Conservation (phyloP, 2,797 vertebrate genomes). For the Thunnus albacares region DNA sequence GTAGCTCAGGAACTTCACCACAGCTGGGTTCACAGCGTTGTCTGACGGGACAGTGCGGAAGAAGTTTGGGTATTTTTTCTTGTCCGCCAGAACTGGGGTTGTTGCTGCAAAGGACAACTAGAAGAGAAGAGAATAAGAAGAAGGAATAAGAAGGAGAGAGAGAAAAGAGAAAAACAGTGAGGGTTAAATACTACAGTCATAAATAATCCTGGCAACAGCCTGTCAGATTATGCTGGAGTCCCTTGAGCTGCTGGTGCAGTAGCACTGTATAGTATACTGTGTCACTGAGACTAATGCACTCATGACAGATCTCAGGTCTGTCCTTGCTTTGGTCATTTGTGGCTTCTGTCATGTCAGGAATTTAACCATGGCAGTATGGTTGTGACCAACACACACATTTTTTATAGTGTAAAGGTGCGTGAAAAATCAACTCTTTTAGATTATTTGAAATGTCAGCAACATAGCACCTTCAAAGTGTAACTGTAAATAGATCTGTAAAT, state of each 20-base stretch:
- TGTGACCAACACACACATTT: slow-evolving; percentile 16
- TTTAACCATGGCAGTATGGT: slow-evolving; percentile 11
- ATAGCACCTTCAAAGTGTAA: slow-evolving; percentile 47
- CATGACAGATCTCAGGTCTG: slow-evolving; percentile 19
- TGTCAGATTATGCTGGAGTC: slow-evolving; percentile 8
- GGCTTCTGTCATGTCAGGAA: slow-evolving; percentile 21
- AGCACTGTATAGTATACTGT: neutral
- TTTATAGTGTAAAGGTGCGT: slow-evolving; percentile 14
- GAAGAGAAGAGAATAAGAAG: slow-evolving; percentile 23
- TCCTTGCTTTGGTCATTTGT: slow-evolving; percentile 10
- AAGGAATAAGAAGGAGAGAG: slow-evolving; percentile 25
- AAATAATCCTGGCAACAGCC: slow-evolving; percentile 12
- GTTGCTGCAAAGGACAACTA: slow-evolving; percentile 99
- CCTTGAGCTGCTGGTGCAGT: slow-evolving; percentile 10
- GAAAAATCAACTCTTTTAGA: slow-evolving; percentile 50
- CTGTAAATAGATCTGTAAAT: slow-evolving; percentile 56
- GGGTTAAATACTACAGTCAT: slow-evolving; percentile 4
- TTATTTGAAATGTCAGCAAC: slow-evolving; percentile 69
- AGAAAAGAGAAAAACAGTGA: neutral
- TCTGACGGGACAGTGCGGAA: slow-evolving; percentile 99
- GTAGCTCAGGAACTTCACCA: slow-evolving; percentile 95
- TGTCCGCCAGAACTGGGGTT: slow-evolving; percentile 97
- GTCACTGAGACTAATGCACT: slow-evolving; percentile 13
- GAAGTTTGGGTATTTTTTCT: slow-evolving; percentile 99
- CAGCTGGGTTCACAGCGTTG: slow-evolving; percentile 98